Evolutionary conservation across 1,140 invertebrate genomes (phyloP).

Genomic region (Caenorhabditis brenneri): DNA sequence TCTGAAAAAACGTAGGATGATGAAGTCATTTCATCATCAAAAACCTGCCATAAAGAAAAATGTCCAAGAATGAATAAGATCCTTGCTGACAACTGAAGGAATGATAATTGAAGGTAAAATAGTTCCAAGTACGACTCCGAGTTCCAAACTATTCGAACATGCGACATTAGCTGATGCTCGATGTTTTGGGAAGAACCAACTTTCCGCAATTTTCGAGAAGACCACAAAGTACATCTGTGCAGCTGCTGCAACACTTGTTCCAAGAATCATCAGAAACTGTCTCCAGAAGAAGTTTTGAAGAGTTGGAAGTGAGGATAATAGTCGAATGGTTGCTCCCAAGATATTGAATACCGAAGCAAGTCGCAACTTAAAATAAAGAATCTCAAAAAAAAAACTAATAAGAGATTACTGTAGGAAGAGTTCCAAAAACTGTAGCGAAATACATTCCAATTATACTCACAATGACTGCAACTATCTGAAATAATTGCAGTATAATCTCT

Average conservation of each 20-base stretch:
- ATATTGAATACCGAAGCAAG: neutral
- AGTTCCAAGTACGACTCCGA: constrained; percentile 14
- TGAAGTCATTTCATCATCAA: neutral
- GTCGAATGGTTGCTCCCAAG: neutral
- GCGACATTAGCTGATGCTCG: constrained; percentile 7
- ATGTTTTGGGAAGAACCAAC: constrained; percentile 15
- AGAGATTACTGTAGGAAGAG: neutral
- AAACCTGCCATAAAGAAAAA: neutral
- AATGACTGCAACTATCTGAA: neutral
- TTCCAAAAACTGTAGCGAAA: constrained; percentile 22
- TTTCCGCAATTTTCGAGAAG: constrained; percentile 18
- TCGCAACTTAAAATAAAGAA: neutral
- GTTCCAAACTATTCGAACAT: neutral
- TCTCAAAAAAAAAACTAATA: neutral
- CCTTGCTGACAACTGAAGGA: neutral
- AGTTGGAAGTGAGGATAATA: neutral
- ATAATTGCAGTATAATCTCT: neutral
- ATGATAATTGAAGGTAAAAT: constrained; percentile 1
- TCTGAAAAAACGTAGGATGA: neutral
- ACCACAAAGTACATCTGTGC: constrained; percentile 25
- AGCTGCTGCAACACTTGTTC: neutral
- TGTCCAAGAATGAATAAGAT: neutral
- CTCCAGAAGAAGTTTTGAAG: constrained; percentile 16
- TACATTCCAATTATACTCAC: constrained; percentile 33
- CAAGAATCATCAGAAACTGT: constrained; percentile 13